A percentile compares a stretch with the other conserved stretches of the same genome.
phyloP scores from a whole-genome alignment of 92 coral and sea anemone genomes.

The Actinostola sp. region DNA sequence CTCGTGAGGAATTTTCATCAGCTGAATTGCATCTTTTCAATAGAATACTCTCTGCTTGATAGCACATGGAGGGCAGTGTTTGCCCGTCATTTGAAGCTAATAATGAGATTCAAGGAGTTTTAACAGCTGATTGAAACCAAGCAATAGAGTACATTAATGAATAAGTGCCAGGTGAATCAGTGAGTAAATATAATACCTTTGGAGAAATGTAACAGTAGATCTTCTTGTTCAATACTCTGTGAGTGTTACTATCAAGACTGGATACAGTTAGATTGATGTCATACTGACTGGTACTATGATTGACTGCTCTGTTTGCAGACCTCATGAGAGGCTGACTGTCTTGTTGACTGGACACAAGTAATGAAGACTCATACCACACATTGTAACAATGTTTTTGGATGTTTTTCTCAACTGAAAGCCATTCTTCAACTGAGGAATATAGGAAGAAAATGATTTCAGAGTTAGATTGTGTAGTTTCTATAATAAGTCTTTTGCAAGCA shows the following conservation, averaged over 20 bases:
- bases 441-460: background rate
- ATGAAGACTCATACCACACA: slow-evolving; percentile 87
- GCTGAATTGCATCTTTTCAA: too few species aligned
- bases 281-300: background rate
- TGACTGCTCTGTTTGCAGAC: background rate
- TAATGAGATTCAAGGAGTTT: too few species aligned
- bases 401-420: slow-evolving; percentile 67
- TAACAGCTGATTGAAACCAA: too few species aligned
- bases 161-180: background rate
- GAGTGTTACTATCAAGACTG: slow-evolving; percentile 8
- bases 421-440: slow-evolving; percentile 56
- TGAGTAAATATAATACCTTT: slow-evolving; percentile 50
- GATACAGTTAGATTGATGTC: slow-evolving; percentile 6
- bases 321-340: background rate
- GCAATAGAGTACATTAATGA: background rate
- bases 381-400: slow-evolving; percentile 75
- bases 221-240: slow-evolving; percentile 41
- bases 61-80: too few species aligned
- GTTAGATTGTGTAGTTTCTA: background rate
- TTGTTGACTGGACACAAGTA: slow-evolving; percentile 29
- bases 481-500: too few species aligned
- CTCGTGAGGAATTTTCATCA: too few species aligned
- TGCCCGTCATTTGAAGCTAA: too few species aligned
- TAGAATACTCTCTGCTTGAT: too few species aligned
- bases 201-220: slow-evolving; percentile 88